These are phyloP conservation scores for Galleria mellonella DNA, from an alignment of 1,140 invertebrate genomes.

Conservation along the genomic window DNA sequence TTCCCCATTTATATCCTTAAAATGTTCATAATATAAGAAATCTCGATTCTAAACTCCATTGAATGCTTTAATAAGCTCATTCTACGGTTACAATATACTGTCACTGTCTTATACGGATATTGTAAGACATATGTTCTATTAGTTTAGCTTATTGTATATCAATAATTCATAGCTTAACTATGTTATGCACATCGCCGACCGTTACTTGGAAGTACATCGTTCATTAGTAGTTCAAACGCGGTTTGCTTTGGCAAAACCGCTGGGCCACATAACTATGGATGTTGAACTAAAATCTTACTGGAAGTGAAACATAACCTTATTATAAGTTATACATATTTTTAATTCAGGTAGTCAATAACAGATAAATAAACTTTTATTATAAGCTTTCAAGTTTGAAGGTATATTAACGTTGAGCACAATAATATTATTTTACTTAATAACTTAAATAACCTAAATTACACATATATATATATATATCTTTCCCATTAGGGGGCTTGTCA, in stretches of 20 bases:
- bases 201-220: constrained; percentile 64
- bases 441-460: too few species aligned
- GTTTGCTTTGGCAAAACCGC: constrained; percentile 67
- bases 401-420: too few species aligned
- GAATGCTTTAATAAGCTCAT: too few species aligned
- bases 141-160: constrained; percentile 55
- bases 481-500: too few species aligned
- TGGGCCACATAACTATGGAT: constrained; percentile 48
- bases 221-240: constrained; percentile 67
- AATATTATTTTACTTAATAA: too few species aligned
- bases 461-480: too few species aligned
- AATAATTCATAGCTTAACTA: constrained; percentile 60
- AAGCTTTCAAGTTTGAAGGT: too few species aligned
- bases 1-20: too few species aligned
- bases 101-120: constrained; percentile 15
- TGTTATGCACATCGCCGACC: constrained; percentile 58
- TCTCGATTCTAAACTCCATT: too few species aligned
- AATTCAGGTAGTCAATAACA: not conserved
- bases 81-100: too few species aligned
- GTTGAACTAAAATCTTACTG: constrained; percentile 21
- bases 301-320: constrained; percentile 2
- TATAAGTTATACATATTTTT: constrained; percentile 1
- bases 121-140: constrained; percentile 61
- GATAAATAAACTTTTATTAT: too few species aligned
- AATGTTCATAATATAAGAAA: too few species aligned